Base-by-base conservation (phyloP, 53 echinoderm and acorn worm genomes). In the Mesocentrotus franciscanus region DNA sequence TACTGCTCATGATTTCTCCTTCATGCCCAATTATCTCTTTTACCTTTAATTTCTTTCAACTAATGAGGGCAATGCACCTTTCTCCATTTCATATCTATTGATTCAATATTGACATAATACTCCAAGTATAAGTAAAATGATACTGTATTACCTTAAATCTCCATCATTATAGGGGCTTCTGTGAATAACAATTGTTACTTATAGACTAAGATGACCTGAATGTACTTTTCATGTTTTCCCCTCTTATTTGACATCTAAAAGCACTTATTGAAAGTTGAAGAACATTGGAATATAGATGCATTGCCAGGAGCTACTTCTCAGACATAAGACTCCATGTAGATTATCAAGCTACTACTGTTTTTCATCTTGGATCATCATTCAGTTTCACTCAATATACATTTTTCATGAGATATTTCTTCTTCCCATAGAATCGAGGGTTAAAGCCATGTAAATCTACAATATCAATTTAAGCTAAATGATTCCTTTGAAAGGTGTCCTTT, bases 51-150 rank as follows among this genome's bases (percentile, higher is more conserved):
- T 57, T 9, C 87, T 85, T n/a, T 57, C 24, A 56, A 10, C 87
- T 85, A 58, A 57, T 85, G 58, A 85, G 10, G 87, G 87, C 87
- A 85, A 32, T 85, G 87, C n/a, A 85, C 87, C 87, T 27, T 85
- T n/a, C 56, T 85, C 58, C 11, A 85, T 85, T 85, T 85, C 57
- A 36, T 18, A 49, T 57, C 5, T 57, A 57, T 85, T 57, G 85
- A 85, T 85, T 56, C 56, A 85, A 85, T 85, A 7, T 56, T 9
- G 12, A 85, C 87, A 56, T 85, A 26, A 85, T 26, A 85, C 58
- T 27, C 27, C 16, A 9, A 56, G 24, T 85, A 17, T 58, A 85
- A 57, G n/a, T 27, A 26, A 26, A 85, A 85, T 13, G 87, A 7
- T 58, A 56, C 26, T 10, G 58, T 14, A 85, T 56, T 85, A 85